Conservation (phyloP, 2,113 vertebrate species). For the Amphiprion percula region DNA sequence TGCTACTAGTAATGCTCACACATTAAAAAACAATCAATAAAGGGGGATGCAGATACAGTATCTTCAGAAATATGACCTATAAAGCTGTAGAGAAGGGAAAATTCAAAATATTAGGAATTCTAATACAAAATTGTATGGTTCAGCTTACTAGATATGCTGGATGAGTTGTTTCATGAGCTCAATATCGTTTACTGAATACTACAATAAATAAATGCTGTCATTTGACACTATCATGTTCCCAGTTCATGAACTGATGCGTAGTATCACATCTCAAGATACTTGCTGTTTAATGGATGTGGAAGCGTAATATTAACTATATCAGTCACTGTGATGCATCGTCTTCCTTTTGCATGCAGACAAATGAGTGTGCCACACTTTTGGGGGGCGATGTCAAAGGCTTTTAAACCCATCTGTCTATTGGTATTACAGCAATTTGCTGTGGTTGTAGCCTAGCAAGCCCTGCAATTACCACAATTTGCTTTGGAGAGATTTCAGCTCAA, state of each 20-base stretch:
- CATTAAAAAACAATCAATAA: no score
- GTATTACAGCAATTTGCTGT: slow-evolving; percentile 39
- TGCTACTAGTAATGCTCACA: no score
- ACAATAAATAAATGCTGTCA: not conserved
- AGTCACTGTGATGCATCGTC: not conserved
- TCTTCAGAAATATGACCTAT: no score
- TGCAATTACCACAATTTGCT: slow-evolving; percentile 33
- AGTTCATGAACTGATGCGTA: not conserved
- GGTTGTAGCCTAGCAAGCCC: slow-evolving; percentile 14
- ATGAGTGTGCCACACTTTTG: not conserved
- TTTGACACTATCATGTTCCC: not conserved
- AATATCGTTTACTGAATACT: not conserved
- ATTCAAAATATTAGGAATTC: no score
- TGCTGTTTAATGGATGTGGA: not conserved
- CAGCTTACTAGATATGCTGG: no score
- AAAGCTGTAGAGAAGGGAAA: no score
- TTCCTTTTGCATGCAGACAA: slow-evolving; percentile 1
- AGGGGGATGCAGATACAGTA: no score
- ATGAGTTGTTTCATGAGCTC: not conserved
- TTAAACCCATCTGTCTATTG: slow-evolving; percentile 32
- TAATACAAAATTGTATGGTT: no score
- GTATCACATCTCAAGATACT: not conserved
- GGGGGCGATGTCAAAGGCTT: slow-evolving; percentile 8
- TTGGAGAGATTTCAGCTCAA: slow-evolving; percentile 10
- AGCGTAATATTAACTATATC: not conserved